A percentile compares a stretch with the other conserved stretches of the same genome.
These are phyloP conservation scores for Gyrodactylus salaris DNA, from an alignment of 1,140 invertebrate genomes.

Conservation along the genomic window DNA sequence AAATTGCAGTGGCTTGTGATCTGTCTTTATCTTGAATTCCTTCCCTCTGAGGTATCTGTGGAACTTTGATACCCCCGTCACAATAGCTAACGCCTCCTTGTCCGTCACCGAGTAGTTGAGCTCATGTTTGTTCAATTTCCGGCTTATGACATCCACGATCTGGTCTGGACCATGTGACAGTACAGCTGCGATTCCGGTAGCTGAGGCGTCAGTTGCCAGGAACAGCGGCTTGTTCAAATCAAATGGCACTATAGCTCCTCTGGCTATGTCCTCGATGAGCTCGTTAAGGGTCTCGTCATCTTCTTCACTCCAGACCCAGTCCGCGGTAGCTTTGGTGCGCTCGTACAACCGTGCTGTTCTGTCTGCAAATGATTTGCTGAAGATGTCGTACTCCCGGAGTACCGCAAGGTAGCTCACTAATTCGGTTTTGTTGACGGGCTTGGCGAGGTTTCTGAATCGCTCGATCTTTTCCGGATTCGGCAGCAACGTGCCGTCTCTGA, in stretches of 20 bases:
- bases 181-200: background rate
- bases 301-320: background rate
- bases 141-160: background rate
- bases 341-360: background rate
- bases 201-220: background rate
- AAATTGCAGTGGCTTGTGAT: background rate
- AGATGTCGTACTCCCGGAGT: background rate
- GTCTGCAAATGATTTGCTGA: background rate
- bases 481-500: background rate
- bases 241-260: background rate
- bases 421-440: background rate
- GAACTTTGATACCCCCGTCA: background rate
- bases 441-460: no score
- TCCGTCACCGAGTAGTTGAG: background rate
- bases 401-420: background rate
- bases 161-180: background rate
- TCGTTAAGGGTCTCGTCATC: background rate
- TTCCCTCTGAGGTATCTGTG: no score
- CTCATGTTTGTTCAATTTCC: background rate
- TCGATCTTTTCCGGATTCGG: background rate
- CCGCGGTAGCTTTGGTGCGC: background rate
- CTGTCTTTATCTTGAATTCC: background rate
- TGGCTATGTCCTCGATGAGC: background rate
- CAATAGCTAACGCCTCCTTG: background rate
- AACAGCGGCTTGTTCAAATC: background rate